Evolutionary conservation across 2,797 vertebrate genomes (phyloP).

Genomic region (Acrossocheilus fasciatus): DNA sequence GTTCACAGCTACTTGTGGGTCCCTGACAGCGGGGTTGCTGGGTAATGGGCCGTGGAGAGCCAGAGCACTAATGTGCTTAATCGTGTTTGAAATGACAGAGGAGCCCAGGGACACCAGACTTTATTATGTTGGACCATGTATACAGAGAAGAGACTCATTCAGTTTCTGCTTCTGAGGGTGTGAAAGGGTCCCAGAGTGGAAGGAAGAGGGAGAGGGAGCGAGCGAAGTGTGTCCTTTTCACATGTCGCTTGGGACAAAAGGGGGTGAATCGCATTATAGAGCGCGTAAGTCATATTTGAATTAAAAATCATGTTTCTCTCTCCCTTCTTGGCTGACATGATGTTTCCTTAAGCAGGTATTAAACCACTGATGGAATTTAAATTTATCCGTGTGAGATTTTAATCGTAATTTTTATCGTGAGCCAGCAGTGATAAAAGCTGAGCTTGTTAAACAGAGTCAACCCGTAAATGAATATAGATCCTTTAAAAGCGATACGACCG

Average conservation of each 20-base stretch:
- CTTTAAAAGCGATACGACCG: constrained; percentile 43
- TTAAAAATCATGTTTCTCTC: constrained; percentile 21
- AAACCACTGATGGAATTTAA: constrained; percentile 64
- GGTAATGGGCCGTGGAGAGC: constrained; percentile 66
- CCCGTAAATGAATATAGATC: constrained; percentile 61
- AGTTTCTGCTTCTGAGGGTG: constrained; percentile 50
- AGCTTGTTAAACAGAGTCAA: constrained; percentile 54
- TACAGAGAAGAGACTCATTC: constrained; percentile 49
- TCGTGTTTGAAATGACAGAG: constrained; percentile 71
- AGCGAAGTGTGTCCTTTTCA: constrained; percentile 52
- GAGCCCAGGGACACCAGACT: constrained; percentile 61
- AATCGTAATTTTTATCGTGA: constrained; percentile 60
- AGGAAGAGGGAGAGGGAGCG: constrained; percentile 44
- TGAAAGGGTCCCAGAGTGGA: constrained; percentile 55
- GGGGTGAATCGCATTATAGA: constrained; percentile 58
- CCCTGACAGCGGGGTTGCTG: constrained; percentile 54
- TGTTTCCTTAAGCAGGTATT: constrained; percentile 57
- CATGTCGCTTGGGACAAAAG: constrained; percentile 52
- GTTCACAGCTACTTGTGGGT: constrained; percentile 53
- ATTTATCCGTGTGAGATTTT: constrained; percentile 56
- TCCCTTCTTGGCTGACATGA: constrained; percentile 27
- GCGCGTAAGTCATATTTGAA: constrained; percentile 1
- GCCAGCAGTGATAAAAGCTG: constrained; percentile 56
- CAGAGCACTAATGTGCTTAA: constrained; percentile 72
- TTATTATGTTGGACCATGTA: constrained; percentile 67